Evolutionary conservation across 2,888 invertebrate species (phyloP).

Genomic region (Venusia cambrica): DNA sequence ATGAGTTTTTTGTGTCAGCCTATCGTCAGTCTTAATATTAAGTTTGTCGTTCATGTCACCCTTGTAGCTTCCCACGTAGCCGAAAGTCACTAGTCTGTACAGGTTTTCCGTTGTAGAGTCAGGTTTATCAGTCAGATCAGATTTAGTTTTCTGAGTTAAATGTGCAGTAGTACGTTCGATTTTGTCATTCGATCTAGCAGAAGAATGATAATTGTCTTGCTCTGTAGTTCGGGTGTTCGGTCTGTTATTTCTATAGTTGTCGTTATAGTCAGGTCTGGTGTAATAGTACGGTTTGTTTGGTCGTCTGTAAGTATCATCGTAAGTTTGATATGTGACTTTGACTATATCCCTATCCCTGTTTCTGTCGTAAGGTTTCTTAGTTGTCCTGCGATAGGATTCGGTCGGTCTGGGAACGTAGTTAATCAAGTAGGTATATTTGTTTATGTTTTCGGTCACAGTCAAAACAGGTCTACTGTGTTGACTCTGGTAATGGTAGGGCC

Average conservation of each 20-base stretch:
- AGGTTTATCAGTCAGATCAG: slow-evolving; percentile 24
- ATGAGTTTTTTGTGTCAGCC: slow-evolving; percentile 23
- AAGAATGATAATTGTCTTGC: slow-evolving; percentile 47
- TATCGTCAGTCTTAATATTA: too few species aligned
- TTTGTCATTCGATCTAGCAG: slow-evolving; percentile 65
- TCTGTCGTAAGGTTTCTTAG: slow-evolving; percentile 55
- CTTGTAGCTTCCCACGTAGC: slow-evolving; percentile 73
- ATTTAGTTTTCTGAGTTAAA: slow-evolving; percentile 19
- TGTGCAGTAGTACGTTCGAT: slow-evolving; percentile 31
- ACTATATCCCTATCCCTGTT: slow-evolving; percentile 59
- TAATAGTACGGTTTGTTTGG: slow-evolving; percentile 64
- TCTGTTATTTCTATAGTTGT: slow-evolving; percentile 52
- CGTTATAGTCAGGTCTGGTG: slow-evolving; percentile 44
- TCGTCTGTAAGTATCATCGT: slow-evolving; percentile 71
- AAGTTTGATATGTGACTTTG: slow-evolving; percentile 73
- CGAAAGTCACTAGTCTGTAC: slow-evolving; percentile 73
- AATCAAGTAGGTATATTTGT: slow-evolving; percentile 75
- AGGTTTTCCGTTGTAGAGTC: slow-evolving; percentile 60
- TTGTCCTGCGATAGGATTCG: slow-evolving; percentile 67
- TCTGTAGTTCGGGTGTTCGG: slow-evolving; percentile 44
- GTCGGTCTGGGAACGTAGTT: slow-evolving; percentile 78
- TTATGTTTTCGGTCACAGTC: slow-evolving; percentile 71
- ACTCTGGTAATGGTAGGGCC: slow-evolving; percentile 51
- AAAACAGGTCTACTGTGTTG: slow-evolving; percentile 54
- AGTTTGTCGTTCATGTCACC: slow-evolving; percentile 39